These are phyloP conservation scores for Philereme vetulata DNA, from an alignment of 2,888 invertebrate species.

Conservation along the genomic window DNA sequence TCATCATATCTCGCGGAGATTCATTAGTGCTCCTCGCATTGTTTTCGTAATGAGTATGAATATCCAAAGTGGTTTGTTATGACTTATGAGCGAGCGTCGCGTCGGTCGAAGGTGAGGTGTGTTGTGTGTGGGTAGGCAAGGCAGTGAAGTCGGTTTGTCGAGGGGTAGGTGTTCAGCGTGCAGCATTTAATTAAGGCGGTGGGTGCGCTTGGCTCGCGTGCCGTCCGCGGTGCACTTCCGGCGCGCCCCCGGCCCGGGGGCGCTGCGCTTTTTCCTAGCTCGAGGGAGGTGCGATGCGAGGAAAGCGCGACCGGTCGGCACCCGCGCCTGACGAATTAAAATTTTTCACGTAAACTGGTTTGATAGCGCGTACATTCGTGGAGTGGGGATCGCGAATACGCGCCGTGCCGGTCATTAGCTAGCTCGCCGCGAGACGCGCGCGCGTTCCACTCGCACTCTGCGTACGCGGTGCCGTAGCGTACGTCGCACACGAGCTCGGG, in stretches of 20 bases:
- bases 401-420: constrained; percentile 80
- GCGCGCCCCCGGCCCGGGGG: constrained; percentile 69
- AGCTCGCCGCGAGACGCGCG: constrained; percentile 73
- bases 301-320: constrained; percentile 81
- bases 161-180: constrained; percentile 72
- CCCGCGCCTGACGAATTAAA: constrained; percentile 75
- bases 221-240: constrained; percentile 78
- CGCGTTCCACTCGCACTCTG: constrained; percentile 59
- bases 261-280: constrained; percentile 77
- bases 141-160: constrained; percentile 25
- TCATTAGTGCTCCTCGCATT: constrained; percentile 30
- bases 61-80: constrained; percentile 25
- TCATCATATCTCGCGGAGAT: constrained; percentile 14
- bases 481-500: constrained; percentile 30
- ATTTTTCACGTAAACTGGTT: constrained; percentile 83
- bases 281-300: constrained; percentile 64
- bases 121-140: constrained; percentile 19
- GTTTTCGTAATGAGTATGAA: constrained; percentile 37
- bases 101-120: constrained; percentile 11
- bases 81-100: constrained; percentile 17
- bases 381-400: constrained; percentile 79
- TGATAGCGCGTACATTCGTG: constrained; percentile 77
- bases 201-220: constrained; percentile 80
- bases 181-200: constrained; percentile 80
- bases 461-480: constrained; percentile 54